phyloP scores from a whole-genome alignment of 1,140 invertebrate genomes.

The Camponotus vicinus region DNA sequence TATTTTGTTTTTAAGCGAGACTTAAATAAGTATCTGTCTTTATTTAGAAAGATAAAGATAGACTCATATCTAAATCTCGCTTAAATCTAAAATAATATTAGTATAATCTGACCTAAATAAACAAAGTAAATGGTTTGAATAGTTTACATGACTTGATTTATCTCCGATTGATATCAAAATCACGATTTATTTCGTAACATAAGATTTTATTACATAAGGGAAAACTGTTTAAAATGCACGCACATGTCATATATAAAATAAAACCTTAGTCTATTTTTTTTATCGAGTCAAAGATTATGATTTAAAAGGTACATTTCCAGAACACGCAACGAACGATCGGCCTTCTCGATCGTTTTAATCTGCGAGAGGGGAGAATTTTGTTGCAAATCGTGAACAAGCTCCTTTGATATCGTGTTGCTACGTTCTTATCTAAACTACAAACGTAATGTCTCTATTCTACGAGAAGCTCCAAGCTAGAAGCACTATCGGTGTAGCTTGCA shows the following conservation, averaged over 20 bases:
- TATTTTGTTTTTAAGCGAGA: too few species aligned
- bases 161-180: neutral
- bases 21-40: too few species aligned
- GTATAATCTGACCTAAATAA: neutral
- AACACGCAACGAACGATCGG: neutral
- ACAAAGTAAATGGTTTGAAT: conserved; percentile 15
- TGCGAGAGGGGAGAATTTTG: too few species aligned
- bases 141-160: neutral
- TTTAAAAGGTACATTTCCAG: conserved; percentile 8
- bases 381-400: neutral
- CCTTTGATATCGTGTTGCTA: conserved; percentile 22
- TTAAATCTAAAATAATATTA: too few species aligned
- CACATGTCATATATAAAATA: neutral
- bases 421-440: conserved; percentile 59
- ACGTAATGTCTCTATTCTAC: conserved; percentile 63
- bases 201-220: neutral
- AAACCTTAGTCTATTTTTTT: too few species aligned
- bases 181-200: neutral
- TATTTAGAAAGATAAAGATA: too few species aligned
- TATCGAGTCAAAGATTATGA: neutral
- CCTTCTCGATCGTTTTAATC: neutral
- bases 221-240: neutral
- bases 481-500: conserved; percentile 15
- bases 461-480: conserved; percentile 18
- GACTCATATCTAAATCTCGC: too few species aligned